Conservation (phyloP, 2,797 vertebrate species). For the Sardinella longiceps region DNA sequence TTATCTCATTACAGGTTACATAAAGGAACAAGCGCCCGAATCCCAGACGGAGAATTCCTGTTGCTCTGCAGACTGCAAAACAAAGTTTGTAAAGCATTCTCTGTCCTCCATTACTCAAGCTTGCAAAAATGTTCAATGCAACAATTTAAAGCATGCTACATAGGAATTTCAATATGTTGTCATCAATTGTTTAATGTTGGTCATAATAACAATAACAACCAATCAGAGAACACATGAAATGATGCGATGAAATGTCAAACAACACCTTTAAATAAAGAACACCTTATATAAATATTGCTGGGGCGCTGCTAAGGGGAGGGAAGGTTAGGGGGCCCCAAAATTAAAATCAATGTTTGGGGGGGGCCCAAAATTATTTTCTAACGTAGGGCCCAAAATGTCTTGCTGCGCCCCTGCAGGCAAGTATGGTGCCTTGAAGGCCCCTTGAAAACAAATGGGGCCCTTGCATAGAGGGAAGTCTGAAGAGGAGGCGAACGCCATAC, state of each 20-base stretch:
- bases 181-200: neutral
- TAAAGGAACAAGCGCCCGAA: constrained; percentile 23
- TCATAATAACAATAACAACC: neutral
- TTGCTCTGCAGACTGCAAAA: neutral
- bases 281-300: neutral
- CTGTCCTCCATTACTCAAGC: neutral
- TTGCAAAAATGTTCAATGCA: neutral
- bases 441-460: neutral
- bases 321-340: too few species aligned
- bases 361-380: too few species aligned
- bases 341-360: too few species aligned
- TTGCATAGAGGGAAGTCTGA: neutral
- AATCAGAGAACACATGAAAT: too few species aligned
- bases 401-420: too few species aligned
- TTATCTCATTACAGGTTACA: constrained; percentile 39
- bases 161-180: neutral
- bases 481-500: neutral
- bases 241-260: too few species aligned
- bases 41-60: neutral
- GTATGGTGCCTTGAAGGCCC: neutral
- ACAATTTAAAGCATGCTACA: neutral
- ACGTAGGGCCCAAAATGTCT: too few species aligned
- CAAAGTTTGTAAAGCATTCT: neutral
- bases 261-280: neutral
- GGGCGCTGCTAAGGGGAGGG: too few species aligned